phyloP scores from a whole-genome alignment of 2,797 vertebrate genomes.

The Apogon talboti region DNA sequence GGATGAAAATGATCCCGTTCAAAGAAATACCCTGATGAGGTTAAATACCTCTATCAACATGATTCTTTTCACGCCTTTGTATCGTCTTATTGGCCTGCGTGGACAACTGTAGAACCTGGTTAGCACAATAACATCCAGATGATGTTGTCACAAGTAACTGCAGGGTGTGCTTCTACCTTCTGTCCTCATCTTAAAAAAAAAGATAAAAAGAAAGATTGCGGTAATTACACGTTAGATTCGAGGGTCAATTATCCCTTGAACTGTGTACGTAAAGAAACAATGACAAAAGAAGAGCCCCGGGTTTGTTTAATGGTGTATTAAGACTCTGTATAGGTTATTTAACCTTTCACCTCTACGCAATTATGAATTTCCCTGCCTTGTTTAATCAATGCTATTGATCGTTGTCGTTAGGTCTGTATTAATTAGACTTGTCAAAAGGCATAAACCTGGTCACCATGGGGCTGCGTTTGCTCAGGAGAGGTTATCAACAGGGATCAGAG shows the following conservation, averaged over 20 bases:
- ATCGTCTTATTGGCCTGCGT: not conserved
- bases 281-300: slow-evolving; percentile 20
- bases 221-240: slow-evolving; percentile 39
- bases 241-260: slow-evolving; percentile 48
- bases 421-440: slow-evolving; percentile 66
- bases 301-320: slow-evolving; percentile 42
- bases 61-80: slow-evolving; percentile 7
- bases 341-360: slow-evolving; percentile 68
- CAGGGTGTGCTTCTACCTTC: slow-evolving; percentile 8
- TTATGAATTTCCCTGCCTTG: slow-evolving; percentile 61
- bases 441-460: slow-evolving; percentile 47
- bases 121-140: slow-evolving; percentile 18
- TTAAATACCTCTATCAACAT: slow-evolving; percentile 6
- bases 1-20: slow-evolving; percentile 1
- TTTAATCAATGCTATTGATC: slow-evolving; percentile 68
- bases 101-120: not conserved
- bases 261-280: slow-evolving; percentile 17
- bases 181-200: slow-evolving; percentile 5
- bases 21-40: slow-evolving; percentile 12
- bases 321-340: slow-evolving; percentile 56
- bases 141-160: slow-evolving; percentile 10
- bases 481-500: slow-evolving; percentile 67
- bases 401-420: slow-evolving; percentile 56
- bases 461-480: slow-evolving; percentile 45
- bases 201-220: slow-evolving; percentile 29